Evolutionary conservation across 2,113 vertebrate genomes (phyloP).

Genomic region (Ptilonorhynchus violaceus): DNA sequence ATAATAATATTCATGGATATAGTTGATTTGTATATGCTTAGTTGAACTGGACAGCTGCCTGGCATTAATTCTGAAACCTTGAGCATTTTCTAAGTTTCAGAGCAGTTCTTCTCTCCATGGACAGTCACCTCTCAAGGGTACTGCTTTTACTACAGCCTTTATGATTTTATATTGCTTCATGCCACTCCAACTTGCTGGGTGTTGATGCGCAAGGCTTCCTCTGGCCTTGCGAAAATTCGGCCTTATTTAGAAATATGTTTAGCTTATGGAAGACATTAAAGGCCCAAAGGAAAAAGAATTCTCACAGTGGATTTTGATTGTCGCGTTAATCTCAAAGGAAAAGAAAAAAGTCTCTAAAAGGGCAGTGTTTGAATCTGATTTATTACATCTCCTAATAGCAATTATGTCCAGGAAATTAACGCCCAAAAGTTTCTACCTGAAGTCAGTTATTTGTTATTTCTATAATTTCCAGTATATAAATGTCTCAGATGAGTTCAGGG

Average conservation of each 20-base stretch:
- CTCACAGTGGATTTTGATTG: slow-evolving; percentile 36
- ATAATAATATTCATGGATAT: slow-evolving; percentile 23
- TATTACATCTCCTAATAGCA: slow-evolving; percentile 34
- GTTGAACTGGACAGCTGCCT: slow-evolving; percentile 27
- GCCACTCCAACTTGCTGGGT: slow-evolving; percentile 51
- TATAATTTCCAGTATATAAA: background rate
- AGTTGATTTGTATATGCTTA: slow-evolving; percentile 29
- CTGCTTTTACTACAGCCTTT: slow-evolving; percentile 67
- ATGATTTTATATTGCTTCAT: slow-evolving; percentile 72
- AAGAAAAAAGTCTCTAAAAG: slow-evolving; percentile 31
- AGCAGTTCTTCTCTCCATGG: slow-evolving; percentile 49
- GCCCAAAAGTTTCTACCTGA: slow-evolving; percentile 15
- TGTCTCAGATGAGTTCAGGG: background rate
- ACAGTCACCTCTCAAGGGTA: slow-evolving; percentile 68
- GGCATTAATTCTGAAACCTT: slow-evolving; percentile 66
- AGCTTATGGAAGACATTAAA: slow-evolving; percentile 64
- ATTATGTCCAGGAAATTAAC: slow-evolving; percentile 25
- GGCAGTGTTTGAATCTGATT: slow-evolving; percentile 42
- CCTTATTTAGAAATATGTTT: slow-evolving; percentile 75
- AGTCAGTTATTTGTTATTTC: slow-evolving; percentile 5
- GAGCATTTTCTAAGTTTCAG: slow-evolving; percentile 47
- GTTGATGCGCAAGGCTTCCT: slow-evolving; percentile 63
- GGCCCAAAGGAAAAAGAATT: slow-evolving; percentile 49
- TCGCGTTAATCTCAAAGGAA: slow-evolving; percentile 58
- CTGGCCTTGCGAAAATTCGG: slow-evolving; percentile 64